A percentile compares a stretch with the other conserved stretches of the same genome.
These are phyloP conservation scores for Portunus trituberculatus DNA, from an alignment of 1,140 invertebrate species.

Conservation along the genomic window DNA sequence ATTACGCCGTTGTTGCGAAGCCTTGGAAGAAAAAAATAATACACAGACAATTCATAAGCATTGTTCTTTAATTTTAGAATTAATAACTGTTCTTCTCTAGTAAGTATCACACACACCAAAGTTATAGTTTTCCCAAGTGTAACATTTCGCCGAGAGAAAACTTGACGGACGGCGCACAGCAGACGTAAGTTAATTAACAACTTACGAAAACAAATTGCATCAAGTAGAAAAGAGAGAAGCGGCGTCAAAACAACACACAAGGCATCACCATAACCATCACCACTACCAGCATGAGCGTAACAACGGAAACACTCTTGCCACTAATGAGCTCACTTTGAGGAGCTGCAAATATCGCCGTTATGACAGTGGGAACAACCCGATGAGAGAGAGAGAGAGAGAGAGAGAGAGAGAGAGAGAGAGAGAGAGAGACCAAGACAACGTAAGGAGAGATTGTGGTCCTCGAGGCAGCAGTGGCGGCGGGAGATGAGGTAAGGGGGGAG, in stretches of 20 bases:
- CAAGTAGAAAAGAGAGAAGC: neutral
- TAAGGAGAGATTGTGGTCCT: neutral
- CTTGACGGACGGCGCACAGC: neutral
- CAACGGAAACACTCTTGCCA: neutral
- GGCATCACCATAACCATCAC: neutral
- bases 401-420: slow-evolving; percentile 32
- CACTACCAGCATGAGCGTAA: neutral
- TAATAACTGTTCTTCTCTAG: too few relatives aligned
- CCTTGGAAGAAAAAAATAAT: too few relatives aligned
- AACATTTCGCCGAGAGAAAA: neutral
- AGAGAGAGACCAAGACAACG: neutral
- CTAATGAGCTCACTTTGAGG: neutral
- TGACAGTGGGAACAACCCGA: neutral
- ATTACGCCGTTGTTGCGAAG: too few relatives aligned
- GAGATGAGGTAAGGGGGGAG: slow-evolving; percentile 11
- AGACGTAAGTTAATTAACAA: neutral
- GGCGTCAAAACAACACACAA: slow-evolving; percentile 10
- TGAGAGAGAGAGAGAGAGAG: slow-evolving; percentile 30
- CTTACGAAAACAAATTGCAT: neutral
- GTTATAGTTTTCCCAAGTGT: neutral
- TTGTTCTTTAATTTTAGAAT: too few relatives aligned
- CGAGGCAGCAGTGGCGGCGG: neutral
- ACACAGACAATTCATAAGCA: too few relatives aligned
- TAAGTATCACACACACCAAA: too few relatives aligned
- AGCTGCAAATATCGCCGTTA: neutral